Evolutionary conservation across 1,140 invertebrate species (phyloP), one percentile per base, ranked within the genome.

Genomic region (Chironomus tepperi): DNA sequence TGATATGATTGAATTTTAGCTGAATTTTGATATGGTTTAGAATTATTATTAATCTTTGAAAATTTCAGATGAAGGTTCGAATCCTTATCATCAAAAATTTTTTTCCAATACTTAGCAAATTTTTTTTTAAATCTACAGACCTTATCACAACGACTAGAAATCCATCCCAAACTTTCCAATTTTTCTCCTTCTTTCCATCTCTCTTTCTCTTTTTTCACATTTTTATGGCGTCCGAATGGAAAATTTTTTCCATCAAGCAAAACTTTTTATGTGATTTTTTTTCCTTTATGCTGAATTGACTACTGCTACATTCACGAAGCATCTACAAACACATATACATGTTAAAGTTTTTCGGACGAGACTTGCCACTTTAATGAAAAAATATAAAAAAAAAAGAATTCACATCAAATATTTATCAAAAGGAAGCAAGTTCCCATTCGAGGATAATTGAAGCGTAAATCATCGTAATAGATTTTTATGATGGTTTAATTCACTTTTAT

Each of bases 191-290:
- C n/a, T 57, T 12, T 57, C n/a, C 47, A 5, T 57, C 3, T 57
- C 47, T 57, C 12, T 57, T 57, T 57, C n/a, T 15, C 47, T 57
- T 57, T 9, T 57, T 57, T 57, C 47, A 34, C 24, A 15, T 57
- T 57, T 57, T 57, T 57, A 57, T 57, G 47, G 47, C 47, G 47
- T 57, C 47, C 47, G 47, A 57, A 57, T 57, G 47, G 47, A 57
- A 57, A 57, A 57, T 57, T 57, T 57, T 57, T 15, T 57, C 47
- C 47, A 57, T 57, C 47, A 57, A 57, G 47, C 47, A 57, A 57
- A 57, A 57, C 47, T 57, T 57, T 57, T 57, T 57, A n/a, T 57
- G 24, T 34, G 24, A 12, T 57, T 57, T 57, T 57, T 57, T 12
- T 47, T 47, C 8, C n/a, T 57, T 57, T 57, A 57, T 57, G 47